These are phyloP conservation scores for Myotis vivesi DNA, from an alignment of 2,797 vertebrate genomes.

Conservation along the genomic window DNA sequence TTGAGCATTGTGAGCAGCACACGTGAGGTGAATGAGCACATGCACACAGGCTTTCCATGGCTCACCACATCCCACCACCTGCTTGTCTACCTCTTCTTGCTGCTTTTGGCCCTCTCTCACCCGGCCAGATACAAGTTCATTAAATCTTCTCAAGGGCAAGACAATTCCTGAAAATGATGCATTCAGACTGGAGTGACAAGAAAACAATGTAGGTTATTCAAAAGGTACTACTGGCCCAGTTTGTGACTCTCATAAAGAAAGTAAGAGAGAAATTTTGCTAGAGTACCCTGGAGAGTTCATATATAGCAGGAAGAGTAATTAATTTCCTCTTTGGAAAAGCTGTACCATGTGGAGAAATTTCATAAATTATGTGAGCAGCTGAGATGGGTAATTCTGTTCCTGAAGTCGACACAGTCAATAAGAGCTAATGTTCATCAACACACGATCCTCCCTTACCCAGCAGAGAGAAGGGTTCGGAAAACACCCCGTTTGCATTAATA, in stretches of 20 bases:
- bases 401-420: background rate
- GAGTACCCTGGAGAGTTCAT: background rate
- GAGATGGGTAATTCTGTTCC: background rate
- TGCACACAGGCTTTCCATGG: background rate
- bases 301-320: background rate
- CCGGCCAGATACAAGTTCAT: conserved; percentile 29
- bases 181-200: background rate
- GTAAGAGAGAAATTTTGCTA: background rate
- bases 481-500: background rate
- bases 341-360: conserved; percentile 25
- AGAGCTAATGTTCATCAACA: background rate
- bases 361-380: background rate
- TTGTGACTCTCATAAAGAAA: background rate
- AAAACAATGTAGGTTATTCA: background rate
- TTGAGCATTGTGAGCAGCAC: background rate
- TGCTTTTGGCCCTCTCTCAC: background rate
- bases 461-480: background rate
- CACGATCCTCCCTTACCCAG: background rate
- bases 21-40: background rate
- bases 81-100: background rate
- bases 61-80: background rate
- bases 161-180: background rate
- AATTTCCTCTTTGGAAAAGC: conserved; percentile 6
- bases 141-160: conserved; percentile 42
- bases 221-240: background rate